phyloP scores from a whole-genome alignment of 2,113 vertebrate species.

The Entelurus aequoreus region DNA sequence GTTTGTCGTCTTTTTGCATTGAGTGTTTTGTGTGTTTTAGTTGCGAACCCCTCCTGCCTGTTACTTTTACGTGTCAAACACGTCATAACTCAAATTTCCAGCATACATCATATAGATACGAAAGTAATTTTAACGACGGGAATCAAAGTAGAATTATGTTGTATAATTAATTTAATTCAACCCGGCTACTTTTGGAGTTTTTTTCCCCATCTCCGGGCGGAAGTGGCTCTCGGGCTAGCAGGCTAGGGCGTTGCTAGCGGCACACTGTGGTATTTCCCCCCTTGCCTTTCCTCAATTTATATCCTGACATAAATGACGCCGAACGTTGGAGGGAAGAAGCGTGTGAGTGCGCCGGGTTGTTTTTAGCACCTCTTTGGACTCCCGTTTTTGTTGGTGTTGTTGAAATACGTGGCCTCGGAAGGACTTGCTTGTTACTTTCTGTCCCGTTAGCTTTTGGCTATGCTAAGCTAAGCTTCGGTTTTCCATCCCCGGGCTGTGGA shows the following conservation, averaged over 20 bases:
- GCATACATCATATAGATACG: neutral
- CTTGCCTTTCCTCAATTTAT: slow-evolving; percentile 38
- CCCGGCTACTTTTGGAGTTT: slow-evolving; percentile 14
- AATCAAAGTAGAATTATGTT: neutral
- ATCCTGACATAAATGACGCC: slow-evolving; percentile 14
- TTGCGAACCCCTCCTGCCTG: no score
- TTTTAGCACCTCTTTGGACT: neutral
- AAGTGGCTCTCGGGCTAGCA: slow-evolving; percentile 62
- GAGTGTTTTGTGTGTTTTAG: no score
- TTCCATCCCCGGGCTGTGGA: slow-evolving; percentile 62
- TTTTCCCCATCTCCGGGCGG: slow-evolving; percentile 49
- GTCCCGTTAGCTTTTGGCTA: slow-evolving; percentile 55
- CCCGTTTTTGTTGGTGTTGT: slow-evolving; percentile 28
- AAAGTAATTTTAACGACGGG: neutral
- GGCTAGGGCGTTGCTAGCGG: slow-evolving; percentile 71
- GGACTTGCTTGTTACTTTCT: slow-evolving; percentile 29
- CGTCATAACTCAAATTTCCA: no score
- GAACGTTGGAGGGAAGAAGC: slow-evolving; percentile 3
- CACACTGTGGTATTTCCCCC: slow-evolving; percentile 53
- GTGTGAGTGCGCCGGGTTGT: slow-evolving; percentile 16
- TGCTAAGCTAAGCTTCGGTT: slow-evolving; percentile 47
- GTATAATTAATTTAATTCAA: neutral
- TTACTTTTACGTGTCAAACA: no score
- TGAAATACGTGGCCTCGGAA: neutral
- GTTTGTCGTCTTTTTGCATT: no score